Evolutionary conservation across 2,888 invertebrate genomes (phyloP).

Genomic region (Orchesella flavescens): DNA sequence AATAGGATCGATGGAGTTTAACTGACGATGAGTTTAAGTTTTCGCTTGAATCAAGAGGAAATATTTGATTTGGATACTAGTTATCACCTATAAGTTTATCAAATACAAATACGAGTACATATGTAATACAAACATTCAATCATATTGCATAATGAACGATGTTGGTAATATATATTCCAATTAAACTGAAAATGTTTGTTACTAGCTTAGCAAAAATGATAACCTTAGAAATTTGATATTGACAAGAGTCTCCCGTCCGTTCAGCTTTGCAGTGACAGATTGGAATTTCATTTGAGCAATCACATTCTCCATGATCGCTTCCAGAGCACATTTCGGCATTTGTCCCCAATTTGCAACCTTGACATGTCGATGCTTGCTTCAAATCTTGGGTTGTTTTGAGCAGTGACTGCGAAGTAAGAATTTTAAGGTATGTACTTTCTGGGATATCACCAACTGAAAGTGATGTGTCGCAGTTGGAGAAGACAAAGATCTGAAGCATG

Average conservation of each 20-base stretch:
- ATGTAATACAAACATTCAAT: no score
- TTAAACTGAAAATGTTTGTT: no score
- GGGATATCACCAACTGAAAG: conserved; percentile 11
- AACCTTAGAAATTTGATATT: conserved; percentile 45
- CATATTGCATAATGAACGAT: no score
- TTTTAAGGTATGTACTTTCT: conserved; percentile 24
- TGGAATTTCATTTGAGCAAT: conserved; percentile 28
- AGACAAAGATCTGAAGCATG: neutral
- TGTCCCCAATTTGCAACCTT: conserved; percentile 28
- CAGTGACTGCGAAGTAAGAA: conserved; percentile 19
- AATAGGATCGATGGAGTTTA: no score
- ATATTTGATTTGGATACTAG: no score
- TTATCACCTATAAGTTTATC: no score
- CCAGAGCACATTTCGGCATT: conserved; percentile 48
- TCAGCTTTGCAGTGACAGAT: conserved; percentile 38
- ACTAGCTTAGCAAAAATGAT: neutral
- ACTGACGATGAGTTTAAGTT: no score
- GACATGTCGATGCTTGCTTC: neutral
- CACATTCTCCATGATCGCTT: conserved; percentile 41
- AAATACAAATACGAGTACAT: no score
- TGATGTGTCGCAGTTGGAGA: neutral
- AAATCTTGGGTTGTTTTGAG: neutral
- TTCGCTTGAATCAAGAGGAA: no score
- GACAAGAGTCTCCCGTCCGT: conserved; percentile 52
- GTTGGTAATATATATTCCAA: no score